Conservation (phyloP, 2,113 vertebrate species). For the Bubo scandiacus region DNA sequence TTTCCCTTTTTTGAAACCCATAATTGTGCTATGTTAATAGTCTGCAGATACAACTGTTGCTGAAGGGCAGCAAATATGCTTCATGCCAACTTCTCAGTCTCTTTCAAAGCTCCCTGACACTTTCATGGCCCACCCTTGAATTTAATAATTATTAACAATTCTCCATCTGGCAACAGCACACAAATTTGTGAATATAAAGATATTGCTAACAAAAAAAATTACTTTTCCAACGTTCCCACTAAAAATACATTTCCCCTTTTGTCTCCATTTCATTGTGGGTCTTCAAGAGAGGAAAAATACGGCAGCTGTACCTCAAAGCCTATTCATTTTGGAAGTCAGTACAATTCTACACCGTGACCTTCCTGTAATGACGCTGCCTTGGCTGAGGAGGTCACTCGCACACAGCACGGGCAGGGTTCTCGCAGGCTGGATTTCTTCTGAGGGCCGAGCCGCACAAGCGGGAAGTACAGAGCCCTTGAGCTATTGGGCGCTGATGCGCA, state of each 20-base stretch:
- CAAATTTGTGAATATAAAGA: neutral
- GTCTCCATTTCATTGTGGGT: neutral
- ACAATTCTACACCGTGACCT: neutral
- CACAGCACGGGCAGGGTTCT: neutral
- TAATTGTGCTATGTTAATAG: neutral
- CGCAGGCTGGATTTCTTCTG: neutral
- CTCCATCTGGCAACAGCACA: neutral
- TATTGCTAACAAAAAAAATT: neutral
- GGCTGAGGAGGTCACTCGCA: conserved; percentile 49
- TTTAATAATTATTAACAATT: neutral
- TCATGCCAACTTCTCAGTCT: neutral
- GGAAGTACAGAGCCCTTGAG: neutral
- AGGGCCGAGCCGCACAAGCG: neutral
- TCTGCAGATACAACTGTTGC: neutral
- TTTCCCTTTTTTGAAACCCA: neutral
- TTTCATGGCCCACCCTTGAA: neutral
- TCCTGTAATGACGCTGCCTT: neutral
- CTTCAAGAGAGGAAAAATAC: neutral
- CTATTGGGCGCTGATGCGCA: neutral
- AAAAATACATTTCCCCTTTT: neutral
- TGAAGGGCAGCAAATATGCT: neutral
- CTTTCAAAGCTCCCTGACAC: neutral
- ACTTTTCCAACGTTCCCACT: neutral
- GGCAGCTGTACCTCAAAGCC: neutral
- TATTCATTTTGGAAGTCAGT: rapidly evolving